phyloP scores from a whole-genome alignment of 1,140 invertebrate genomes.

The Drosophila seguyi region DNA sequence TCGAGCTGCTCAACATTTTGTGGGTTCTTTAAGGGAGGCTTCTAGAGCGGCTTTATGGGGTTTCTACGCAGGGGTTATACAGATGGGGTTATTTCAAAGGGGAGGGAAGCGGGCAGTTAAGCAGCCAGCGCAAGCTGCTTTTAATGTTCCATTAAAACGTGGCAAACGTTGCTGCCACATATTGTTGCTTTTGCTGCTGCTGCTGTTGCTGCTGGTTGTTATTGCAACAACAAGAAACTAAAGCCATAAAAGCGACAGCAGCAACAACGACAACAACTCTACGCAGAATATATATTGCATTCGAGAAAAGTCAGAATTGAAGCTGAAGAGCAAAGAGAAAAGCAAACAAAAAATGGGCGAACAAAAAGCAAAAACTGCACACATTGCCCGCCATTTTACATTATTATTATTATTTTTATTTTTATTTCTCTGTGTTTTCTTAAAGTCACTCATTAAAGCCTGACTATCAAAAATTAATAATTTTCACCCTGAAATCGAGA shows the following conservation, averaged over 20 bases:
- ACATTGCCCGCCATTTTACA: conserved; percentile 66
- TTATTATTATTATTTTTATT: conserved; percentile 58
- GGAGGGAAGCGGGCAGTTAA: conserved; percentile 50
- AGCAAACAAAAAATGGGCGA: conserved; percentile 60
- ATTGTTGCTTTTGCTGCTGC: conserved; percentile 8
- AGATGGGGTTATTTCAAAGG: conserved; percentile 19
- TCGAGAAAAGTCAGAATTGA: conserved; percentile 30
- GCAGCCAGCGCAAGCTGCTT: conserved; percentile 70
- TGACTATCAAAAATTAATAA: too few relatives aligned
- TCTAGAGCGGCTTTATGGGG: conserved; percentile 8
- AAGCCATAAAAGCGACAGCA: conserved; percentile 23
- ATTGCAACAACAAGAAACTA: conserved; percentile 30
- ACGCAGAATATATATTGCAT: conserved; percentile 74
- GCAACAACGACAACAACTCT: conserved; percentile 34
- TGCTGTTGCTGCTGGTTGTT: conserved; percentile 32
- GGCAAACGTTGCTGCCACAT: conserved; percentile 21
- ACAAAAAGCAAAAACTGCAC: conserved; percentile 41
- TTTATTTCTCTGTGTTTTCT: conserved; percentile 57
- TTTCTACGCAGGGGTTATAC: conserved; percentile 1
- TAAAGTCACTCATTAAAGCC: conserved; percentile 3
- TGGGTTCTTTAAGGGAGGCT: conserved; percentile 27
- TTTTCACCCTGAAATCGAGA: too few relatives aligned
- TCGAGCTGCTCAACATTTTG: conserved; percentile 68
- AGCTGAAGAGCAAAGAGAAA: conserved; percentile 47
- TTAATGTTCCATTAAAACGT: conserved; percentile 78